Evolutionary conservation across 2,113 vertebrate genomes (phyloP).

Genomic region (Aegotheles bennettii): DNA sequence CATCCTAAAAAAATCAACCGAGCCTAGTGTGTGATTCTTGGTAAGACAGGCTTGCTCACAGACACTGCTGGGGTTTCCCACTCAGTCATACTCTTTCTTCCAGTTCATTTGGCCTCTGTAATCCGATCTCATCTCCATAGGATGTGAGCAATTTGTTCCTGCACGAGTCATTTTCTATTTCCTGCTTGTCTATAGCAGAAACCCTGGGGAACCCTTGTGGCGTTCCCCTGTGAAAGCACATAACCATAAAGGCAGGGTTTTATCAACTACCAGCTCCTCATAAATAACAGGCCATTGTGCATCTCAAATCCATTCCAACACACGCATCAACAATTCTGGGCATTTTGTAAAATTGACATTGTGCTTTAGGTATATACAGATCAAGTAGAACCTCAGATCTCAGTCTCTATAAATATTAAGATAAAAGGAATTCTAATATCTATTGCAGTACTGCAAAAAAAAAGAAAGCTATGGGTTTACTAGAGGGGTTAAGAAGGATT

Average conservation of each 20-base stretch:
- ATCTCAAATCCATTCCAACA: not conserved
- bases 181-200: conserved; percentile 26
- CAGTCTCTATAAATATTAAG: not conserved
- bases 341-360: not conserved
- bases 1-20: not conserved
- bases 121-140: conserved; percentile 16
- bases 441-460: not conserved
- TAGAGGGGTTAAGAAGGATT: not conserved
- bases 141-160: conserved; percentile 44
- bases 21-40: not conserved
- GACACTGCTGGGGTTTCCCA: conserved; percentile 13
- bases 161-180: conserved; percentile 14
- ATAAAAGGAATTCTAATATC: not conserved
- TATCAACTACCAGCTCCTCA: not conserved
- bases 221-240: conserved; percentile 14
- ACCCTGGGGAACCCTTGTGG: conserved; percentile 12
- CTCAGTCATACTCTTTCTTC: not conserved
- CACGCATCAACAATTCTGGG: not conserved
- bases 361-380: not conserved
- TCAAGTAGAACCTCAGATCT: not conserved
- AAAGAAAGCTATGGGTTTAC: not conserved
- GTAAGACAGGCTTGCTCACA: not conserved
- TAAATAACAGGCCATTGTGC: not conserved
- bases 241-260: not conserved
- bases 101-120: conserved; percentile 4